These are phyloP conservation scores for Nothocercus nigrocapillus DNA, from an alignment of 2,113 vertebrate species.

Conservation along the genomic window DNA sequence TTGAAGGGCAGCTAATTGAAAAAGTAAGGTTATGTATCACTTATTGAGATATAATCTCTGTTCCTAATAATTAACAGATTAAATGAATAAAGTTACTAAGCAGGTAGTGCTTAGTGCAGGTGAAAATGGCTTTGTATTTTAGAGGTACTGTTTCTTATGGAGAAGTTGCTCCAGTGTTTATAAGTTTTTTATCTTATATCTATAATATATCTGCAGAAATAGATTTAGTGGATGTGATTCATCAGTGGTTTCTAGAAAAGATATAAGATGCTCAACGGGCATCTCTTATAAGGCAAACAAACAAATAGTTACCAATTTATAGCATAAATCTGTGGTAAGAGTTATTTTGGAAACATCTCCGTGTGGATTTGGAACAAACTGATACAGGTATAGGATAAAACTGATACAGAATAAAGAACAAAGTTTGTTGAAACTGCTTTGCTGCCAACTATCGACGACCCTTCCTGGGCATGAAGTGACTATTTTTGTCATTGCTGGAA, in stretches of 20 bases:
- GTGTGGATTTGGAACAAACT: neutral
- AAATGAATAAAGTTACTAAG: constrained; percentile 45
- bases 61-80: constrained; percentile 36
- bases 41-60: constrained; percentile 16
- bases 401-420: neutral
- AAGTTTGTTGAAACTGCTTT: neutral
- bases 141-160: constrained; percentile 8
- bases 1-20: constrained; percentile 23
- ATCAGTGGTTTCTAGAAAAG: neutral
- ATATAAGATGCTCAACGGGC: neutral
- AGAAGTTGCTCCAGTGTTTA: neutral
- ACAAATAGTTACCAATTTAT: neutral
- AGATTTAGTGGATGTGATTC: neutral
- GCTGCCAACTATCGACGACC: neutral
- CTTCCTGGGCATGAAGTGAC: neutral
- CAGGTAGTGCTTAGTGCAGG: neutral
- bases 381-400: no score
- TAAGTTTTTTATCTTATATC: neutral
- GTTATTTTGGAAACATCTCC: neutral
- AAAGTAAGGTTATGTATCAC: neutral
- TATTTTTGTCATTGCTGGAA: neutral
- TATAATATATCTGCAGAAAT: neutral
- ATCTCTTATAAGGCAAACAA: neutral
- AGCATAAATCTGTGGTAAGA: neutral
- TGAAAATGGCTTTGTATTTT: constrained; percentile 25